Percentiles rank a stretch among this genome's conserved stretches.
These are phyloP conservation scores for Linurgus olivaceus DNA, from an alignment of 2,797 vertebrate genomes.

Conservation along the genomic window DNA sequence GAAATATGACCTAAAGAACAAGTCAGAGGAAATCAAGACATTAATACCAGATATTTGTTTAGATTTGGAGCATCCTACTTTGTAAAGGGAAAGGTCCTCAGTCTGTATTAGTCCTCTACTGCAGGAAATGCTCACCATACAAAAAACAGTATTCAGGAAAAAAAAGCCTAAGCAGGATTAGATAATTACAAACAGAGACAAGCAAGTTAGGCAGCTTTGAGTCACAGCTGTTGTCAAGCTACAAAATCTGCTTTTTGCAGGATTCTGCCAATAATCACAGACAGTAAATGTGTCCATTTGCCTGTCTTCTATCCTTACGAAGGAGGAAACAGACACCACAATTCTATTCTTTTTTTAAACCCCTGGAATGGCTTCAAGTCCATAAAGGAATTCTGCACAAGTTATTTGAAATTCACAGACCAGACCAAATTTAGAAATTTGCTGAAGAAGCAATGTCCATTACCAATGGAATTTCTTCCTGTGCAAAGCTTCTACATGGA, in stretches of 20 bases:
- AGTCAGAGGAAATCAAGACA: background rate
- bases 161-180: slow-evolving; percentile 5
- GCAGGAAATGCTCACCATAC: background rate
- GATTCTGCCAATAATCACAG: slow-evolving; percentile 57
- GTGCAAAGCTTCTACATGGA: background rate
- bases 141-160: background rate
- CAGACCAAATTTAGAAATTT: background rate
- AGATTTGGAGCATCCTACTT: background rate
- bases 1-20: background rate
- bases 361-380: slow-evolving; percentile 1
- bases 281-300: slow-evolving; percentile 41
- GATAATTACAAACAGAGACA: slow-evolving; percentile 34
- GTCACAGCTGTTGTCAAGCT: slow-evolving; percentile 23
- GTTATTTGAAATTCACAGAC: background rate
- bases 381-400: slow-evolving; percentile 3
- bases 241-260: background rate
- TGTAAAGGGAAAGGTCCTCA: background rate
- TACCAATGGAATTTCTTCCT: background rate
- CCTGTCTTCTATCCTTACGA: slow-evolving; percentile 4
- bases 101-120: background rate
- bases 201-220: background rate
- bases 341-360: background rate
- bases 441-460: background rate
- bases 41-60: background rate
- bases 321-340: background rate